Evolutionary conservation across 2,888 invertebrate species (phyloP).

Genomic region (Drosophila glabriapex): DNA sequence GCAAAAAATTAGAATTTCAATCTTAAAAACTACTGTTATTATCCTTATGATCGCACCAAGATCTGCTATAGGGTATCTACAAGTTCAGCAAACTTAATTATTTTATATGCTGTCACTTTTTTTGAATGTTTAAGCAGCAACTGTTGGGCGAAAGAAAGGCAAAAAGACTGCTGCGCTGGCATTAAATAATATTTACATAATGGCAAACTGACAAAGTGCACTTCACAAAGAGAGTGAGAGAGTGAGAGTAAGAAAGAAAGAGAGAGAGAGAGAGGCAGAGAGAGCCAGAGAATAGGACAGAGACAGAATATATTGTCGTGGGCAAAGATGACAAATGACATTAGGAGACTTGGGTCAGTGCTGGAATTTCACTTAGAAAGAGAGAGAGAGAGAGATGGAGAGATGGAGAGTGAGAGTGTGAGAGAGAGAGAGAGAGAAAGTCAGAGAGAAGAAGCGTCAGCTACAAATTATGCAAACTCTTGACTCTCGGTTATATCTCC

Average conservation of each 20-base stretch:
- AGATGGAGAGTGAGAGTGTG: background rate
- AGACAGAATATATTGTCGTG: background rate
- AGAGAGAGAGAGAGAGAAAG: background rate
- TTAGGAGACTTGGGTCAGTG: constrained; percentile 65
- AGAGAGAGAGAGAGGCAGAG: background rate
- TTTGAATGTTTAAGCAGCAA: constrained; percentile 27
- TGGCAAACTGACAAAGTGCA: constrained; percentile 68
- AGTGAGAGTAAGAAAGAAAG: background rate
- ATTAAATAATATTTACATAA: constrained; percentile 79
- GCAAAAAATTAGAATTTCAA: background rate
- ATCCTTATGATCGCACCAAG: background rate
- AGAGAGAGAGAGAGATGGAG: too few species aligned
- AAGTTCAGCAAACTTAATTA: background rate
- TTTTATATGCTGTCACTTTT: background rate
- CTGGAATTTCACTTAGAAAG: constrained; percentile 56
- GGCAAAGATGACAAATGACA: constrained; percentile 72
- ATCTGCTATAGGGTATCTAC: background rate
- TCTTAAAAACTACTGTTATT: background rate
- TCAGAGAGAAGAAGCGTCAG: background rate
- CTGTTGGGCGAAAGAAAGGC: constrained; percentile 10
- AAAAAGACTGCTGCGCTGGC: constrained; percentile 39
- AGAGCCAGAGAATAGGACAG: background rate
- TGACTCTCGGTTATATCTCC: background rate
- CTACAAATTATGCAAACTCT: constrained; percentile 48
- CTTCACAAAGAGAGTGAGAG: constrained; percentile 12